Conservation (phyloP, 2,888 invertebrate genomes). For the Dimorphilus gyrociliatus region DNA sequence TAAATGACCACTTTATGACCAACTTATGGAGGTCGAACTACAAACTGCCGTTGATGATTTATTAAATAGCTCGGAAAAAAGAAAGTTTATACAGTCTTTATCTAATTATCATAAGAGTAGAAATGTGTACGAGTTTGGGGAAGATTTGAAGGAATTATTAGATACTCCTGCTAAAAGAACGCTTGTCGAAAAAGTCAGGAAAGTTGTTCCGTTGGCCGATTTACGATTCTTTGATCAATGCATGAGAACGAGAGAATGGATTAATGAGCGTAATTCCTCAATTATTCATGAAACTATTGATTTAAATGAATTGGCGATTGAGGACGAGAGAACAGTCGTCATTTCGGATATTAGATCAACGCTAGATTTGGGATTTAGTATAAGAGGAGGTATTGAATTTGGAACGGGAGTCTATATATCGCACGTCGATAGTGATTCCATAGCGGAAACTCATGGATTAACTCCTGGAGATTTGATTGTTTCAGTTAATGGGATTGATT, state of each 20-base stretch:
- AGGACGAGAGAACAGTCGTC: neutral
- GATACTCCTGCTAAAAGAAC: constrained; percentile 24
- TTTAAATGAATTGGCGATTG: too few relatives aligned
- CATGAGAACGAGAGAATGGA: constrained; percentile 9
- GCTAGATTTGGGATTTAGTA: constrained; percentile 64
- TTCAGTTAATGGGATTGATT: constrained; percentile 79
- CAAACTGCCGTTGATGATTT: constrained; percentile 21
- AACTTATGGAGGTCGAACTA: too few relatives aligned
- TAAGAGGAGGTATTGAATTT: constrained; percentile 80
- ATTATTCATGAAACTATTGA: neutral
- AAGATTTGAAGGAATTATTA: constrained; percentile 17
- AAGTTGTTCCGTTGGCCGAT: constrained; percentile 19
- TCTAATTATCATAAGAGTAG: constrained; percentile 18
- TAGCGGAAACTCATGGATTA: constrained; percentile 67
- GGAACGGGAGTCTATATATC: constrained; percentile 88
- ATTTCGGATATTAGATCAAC: neutral
- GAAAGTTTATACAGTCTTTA: constrained; percentile 19
- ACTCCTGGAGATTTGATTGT: constrained; percentile 67
- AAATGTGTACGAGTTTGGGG: constrained; percentile 20
- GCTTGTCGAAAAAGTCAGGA: constrained; percentile 15
- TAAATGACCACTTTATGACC: too few relatives aligned
- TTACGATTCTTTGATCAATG: constrained; percentile 17
- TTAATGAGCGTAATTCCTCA: too few relatives aligned
- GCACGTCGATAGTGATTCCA: constrained; percentile 79
- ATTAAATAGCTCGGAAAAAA: constrained; percentile 18